phyloP scores from a whole-genome alignment of 2,113 vertebrate species.

The Rhagologus leucostigma region DNA sequence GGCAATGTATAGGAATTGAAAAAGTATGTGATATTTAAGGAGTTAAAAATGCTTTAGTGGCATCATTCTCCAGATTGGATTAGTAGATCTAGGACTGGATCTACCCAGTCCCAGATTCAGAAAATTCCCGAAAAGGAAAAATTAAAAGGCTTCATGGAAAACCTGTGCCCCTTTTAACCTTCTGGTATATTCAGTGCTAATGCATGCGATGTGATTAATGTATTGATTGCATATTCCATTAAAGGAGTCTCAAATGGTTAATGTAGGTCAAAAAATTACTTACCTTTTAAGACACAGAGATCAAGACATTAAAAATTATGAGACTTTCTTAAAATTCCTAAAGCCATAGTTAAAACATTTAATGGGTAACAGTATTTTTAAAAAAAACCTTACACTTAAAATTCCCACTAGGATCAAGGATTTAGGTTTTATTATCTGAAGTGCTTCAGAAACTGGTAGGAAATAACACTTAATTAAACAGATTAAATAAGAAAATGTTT shows the following conservation, averaged over 20 bases:
- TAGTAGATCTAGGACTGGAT: neutral
- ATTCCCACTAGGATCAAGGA: neutral
- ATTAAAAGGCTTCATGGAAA: neutral
- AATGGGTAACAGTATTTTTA: neutral
- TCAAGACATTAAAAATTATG: neutral
- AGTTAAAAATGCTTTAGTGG: neutral
- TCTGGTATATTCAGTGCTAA: neutral
- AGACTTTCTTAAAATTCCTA: neutral
- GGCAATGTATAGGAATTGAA: neutral
- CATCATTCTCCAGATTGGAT: neutral
- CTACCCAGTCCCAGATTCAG: neutral
- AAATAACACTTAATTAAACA: conserved; percentile 34
- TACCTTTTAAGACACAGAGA: neutral
- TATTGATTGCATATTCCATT: neutral
- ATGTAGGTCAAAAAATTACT: neutral
- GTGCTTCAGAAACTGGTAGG: neutral
- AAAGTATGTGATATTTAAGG: neutral
- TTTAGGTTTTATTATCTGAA: conserved; percentile 24
- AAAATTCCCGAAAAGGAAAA: neutral
- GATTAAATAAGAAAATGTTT: conserved; percentile 11
- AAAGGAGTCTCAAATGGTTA: neutral
- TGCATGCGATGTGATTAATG: neutral
- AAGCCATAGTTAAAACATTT: conserved; percentile 5
- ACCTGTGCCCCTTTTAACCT: neutral
- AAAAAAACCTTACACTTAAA: neutral